A percentile compares a stretch with the other conserved stretches of the same genome.
phyloP scores from a whole-genome alignment of 2,113 vertebrate species.

The Cololabis saira region DNA sequence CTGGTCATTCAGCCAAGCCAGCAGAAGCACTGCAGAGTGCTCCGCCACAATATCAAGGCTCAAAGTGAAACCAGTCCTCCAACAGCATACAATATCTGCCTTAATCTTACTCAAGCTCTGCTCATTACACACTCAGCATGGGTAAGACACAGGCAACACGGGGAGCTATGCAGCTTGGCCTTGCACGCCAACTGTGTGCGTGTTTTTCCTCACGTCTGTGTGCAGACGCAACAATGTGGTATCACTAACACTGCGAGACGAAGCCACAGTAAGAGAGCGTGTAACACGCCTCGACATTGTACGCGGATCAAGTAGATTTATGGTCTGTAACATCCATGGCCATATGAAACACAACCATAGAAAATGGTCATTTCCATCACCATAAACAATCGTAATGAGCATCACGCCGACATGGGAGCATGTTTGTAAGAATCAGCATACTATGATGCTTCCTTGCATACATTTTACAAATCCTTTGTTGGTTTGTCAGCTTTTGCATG shows the following conservation, averaged over 20 bases:
- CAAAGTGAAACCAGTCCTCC: conserved; percentile 61
- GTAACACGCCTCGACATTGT: conserved; percentile 54
- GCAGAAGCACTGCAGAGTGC: conserved; percentile 49
- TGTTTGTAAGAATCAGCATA: conserved; percentile 22
- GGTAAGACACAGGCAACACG: conserved; percentile 49
- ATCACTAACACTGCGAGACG: conserved; percentile 37
- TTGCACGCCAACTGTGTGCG: conserved; percentile 39
- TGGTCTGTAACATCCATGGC: conserved; percentile 42
- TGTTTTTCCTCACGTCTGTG: conserved; percentile 15
- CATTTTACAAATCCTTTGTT: conserved; percentile 9
- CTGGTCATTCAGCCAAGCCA: conserved; percentile 51
- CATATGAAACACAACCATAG: conserved; percentile 51
- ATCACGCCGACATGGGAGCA: conserved; percentile 33
- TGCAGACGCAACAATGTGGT: conserved; percentile 37
- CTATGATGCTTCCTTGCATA: conserved; percentile 8
- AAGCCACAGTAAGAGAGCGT: conserved; percentile 49
- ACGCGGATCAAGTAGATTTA: conserved; percentile 64
- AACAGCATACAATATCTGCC: conserved; percentile 59
- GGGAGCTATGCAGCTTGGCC: conserved; percentile 52
- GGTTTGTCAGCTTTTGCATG: neutral
- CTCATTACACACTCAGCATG: conserved; percentile 77
- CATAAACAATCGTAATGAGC: conserved; percentile 67
- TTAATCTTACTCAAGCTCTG: conserved; percentile 72
- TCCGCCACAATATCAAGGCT: conserved; percentile 42
- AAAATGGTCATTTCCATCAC: conserved; percentile 70